Evolutionary conservation across 2,797 vertebrate genomes (phyloP), one percentile per base, ranked within the genome.

Genomic region (Typhlichthys eigenmanni): DNA sequence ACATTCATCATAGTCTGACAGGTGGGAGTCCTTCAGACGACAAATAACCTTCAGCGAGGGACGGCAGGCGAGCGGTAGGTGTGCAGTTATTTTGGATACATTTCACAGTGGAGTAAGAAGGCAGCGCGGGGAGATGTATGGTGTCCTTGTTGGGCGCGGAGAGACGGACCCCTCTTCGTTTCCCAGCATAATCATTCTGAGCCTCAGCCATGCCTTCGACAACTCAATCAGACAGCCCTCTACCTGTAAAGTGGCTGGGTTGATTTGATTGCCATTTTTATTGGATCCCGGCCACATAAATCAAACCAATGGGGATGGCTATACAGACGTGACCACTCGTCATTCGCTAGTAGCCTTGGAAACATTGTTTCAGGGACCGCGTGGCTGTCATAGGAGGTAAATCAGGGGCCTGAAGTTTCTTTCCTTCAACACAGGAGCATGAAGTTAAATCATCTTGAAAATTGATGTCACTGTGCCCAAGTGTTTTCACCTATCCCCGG

Each of bases 1-100:
- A 96, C 96, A 99, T 99, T 98, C 96, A 99, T 99, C 98, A 99
- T 96, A 91, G 94, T 90, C 96, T 99, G 98, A 99, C 98, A 99
- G 97, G 94, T 92, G 24, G 94, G 95, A 97, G 97, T 98, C 98
- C 98, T 99, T 99, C 96, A 98, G 95, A 98, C 96, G 96, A 98
- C 96, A 98, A 98, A 98, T 98, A 98, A 99, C 98, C 98, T 99
- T 99, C 97, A 96, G 94, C 94, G 94, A 82, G 82, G 70, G 10
- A 75, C 93, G 95, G 93, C 95, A 94, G 95, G 94, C 95, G 95
- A 34, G 60, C 14, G 38, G 95, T 95, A 94, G 94, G 93, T 94
- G 95, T 93, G 95, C 94, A 85, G 94, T 94, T 97, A 97, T 98
- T 96, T 98, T 97, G 97, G 96, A 97, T 96, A 96, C 94, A 95